Evolutionary conservation across 64 coral and sea anemone genomes (phyloP), one percentile per base, ranked within the genome.

Genomic region (Stylophora pistillata): DNA sequence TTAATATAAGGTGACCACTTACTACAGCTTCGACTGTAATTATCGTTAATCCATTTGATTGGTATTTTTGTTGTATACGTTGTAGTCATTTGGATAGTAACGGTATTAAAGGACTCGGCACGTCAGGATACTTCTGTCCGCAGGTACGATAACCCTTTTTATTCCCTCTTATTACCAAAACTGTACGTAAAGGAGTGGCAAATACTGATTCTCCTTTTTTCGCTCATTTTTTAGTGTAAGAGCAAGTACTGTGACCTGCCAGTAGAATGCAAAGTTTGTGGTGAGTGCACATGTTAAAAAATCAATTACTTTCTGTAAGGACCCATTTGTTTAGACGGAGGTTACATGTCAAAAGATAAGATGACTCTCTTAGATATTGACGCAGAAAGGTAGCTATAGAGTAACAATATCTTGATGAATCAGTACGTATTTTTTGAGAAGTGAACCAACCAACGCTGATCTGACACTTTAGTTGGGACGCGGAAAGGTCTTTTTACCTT

Each of bases 241-340:
- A 99, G 97, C 93, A 99, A 99, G 78, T 99, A 99, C 73, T 99
- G 97, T 57, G 97, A 99, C 47, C 64, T 99, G 27, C 97, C 97
- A 37, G 90, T 99, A 13, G 93, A 99, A 74, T 99, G 97, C 64
- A 99, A 92, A 95, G 97, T 95, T 78, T 99, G 97, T 85, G 91
- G 97, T 98, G 86, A 90, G 90, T 75, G 9, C 53, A 61, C 37
- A 47, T 47, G 3, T 47, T 47, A 47, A 47, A 7, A 47, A 47
- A 47, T 47, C 37, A 47, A 47, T 47, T 47, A 47, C 37, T 47
- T 47, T 47, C 0, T 47, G 7, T 0, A 7, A 47, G 37, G 37
- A 47, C 37, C 37, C 37, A 47, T 47, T n/a, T 47, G 37, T 47
- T 47, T 47, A 47, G 37, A 47, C 37, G 7, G 37, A 47, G 37